Evolutionary conservation across 1,140 invertebrate species (phyloP), one percentile per base, ranked within the genome.

Genomic region (Phocides pigmalion): DNA sequence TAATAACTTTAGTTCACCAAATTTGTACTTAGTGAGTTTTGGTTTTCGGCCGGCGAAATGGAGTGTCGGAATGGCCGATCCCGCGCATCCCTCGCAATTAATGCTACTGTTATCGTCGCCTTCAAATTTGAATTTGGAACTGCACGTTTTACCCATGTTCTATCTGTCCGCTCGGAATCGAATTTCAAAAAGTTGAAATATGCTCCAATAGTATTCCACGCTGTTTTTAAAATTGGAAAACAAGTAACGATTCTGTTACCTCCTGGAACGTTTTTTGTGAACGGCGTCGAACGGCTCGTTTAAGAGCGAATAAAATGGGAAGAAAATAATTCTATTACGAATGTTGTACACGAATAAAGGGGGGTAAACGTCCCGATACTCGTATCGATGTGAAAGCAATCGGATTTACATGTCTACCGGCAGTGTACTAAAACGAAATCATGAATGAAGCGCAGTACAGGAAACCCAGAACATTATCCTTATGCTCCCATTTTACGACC

Each of bases 401-500:
- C 85, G 74, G 88, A 90, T 90, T 89, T 89, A 89, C 88, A 90
- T 89, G 84, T 89, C 84, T 83, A 83, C 84, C 75, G 82, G 69
- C 73, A 71, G 70, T 74, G 84, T 84, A 89, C 88, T 88, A 89
- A 90, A 91, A 89, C 83, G 86, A 85, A 91, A 91, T 89, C 89
- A 91, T 91, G 89, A 91, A 91, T 91, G 89, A 89, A 89, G 82
- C 82, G 82, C 87, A 80, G 88, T 87, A 84, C 84, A 87, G 82
- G 85, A 87, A 83, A 86, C 87, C 89, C 79, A 87, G 87, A 91
- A 89, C 89, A 89, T 91, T 91, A 91, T 91, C 87, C 89, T 91
- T 91, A 91, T 91, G 89, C 84, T 90, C 80, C 81, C 87, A 88
- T 90, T 91, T 91, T 91, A 91, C 85, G 89, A 91, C 83, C 87